phyloP scores from a whole-genome alignment of 2,888 invertebrate species.

The Eulithis prunata region DNA sequence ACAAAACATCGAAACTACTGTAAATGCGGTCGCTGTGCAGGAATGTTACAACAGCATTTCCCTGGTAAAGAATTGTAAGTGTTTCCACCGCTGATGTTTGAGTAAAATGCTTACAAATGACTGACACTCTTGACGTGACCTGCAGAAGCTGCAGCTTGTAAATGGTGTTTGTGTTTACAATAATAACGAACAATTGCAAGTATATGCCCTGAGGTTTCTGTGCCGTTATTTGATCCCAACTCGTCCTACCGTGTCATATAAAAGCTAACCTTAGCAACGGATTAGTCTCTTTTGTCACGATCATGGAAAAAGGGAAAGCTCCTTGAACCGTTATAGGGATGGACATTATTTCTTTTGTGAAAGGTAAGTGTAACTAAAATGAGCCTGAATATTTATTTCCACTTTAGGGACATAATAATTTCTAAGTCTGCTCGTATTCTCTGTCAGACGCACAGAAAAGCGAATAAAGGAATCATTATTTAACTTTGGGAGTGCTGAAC shows the following conservation, averaged over 20 bases:
- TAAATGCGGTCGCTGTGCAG: neutral
- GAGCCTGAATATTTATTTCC: no score
- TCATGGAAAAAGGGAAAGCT: neutral
- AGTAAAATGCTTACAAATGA: conserved; percentile 13
- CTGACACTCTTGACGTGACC: conserved; percentile 22
- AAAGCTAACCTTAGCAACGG: neutral
- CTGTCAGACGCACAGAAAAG: no score
- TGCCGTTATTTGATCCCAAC: conserved; percentile 11
- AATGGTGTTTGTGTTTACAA: conserved; percentile 2
- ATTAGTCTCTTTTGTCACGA: neutral
- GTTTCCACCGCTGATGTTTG: conserved; percentile 6
- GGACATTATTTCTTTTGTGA: no score
- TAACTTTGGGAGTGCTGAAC: no score
- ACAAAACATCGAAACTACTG: neutral
- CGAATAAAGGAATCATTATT: no score
- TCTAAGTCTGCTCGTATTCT: no score
- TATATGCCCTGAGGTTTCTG: conserved; percentile 3
- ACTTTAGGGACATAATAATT: no score
- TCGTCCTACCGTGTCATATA: neutral
- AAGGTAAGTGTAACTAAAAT: no score
- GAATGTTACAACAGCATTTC: neutral
- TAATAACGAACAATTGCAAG: conserved; percentile 12
- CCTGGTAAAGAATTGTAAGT: neutral
- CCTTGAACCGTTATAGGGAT: neutral
- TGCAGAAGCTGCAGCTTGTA: conserved; percentile 12